A percentile compares a stretch with the other conserved stretches of the same genome.
Conservation (phyloP, 2,888 invertebrate genomes). For the Clivina fossor region DNA sequence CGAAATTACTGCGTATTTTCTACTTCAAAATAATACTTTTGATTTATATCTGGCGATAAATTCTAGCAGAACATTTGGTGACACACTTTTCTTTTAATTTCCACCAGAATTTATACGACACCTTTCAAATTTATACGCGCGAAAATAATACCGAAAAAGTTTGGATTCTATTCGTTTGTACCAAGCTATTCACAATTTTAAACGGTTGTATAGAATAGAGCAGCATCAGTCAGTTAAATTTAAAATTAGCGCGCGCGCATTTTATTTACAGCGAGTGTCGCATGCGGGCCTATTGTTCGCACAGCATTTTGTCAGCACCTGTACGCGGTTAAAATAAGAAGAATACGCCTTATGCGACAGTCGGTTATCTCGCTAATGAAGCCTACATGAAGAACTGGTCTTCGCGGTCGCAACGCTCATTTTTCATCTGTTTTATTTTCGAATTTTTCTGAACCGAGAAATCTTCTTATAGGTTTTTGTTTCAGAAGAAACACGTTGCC, state of each 20-base stretch:
- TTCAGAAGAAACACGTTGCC: neutral
- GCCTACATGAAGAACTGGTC: slow-evolving; percentile 53
- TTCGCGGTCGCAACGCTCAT: slow-evolving; percentile 53
- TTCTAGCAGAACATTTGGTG: too few species aligned
- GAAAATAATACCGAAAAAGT: neutral
- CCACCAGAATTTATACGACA: slow-evolving; percentile 6
- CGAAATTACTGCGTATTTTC: too few species aligned
- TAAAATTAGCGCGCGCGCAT: slow-evolving; percentile 11
- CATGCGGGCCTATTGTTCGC: slow-evolving; percentile 19
- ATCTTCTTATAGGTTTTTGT: slow-evolving; percentile 18
- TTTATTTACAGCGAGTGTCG: slow-evolving; percentile 11
- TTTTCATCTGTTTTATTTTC: slow-evolving; percentile 55
- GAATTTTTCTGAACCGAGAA: slow-evolving; percentile 44
- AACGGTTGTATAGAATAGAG: slow-evolving; percentile 15
- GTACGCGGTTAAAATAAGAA: slow-evolving; percentile 2
- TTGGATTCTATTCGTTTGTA: neutral
- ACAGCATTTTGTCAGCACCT: slow-evolving; percentile 26
- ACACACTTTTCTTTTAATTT: slow-evolving; percentile 9
- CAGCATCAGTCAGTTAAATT: neutral
- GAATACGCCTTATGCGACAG: slow-evolving; percentile 7
- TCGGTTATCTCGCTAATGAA: slow-evolving; percentile 53
- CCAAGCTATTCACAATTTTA: slow-evolving; percentile 16
- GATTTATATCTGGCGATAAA: too few species aligned
- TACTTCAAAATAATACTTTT: too few species aligned
- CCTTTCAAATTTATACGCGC: neutral